These are phyloP conservation scores for Diadumene lineata DNA, from an alignment of 92 coral and sea anemone species.

Conservation along the genomic window DNA sequence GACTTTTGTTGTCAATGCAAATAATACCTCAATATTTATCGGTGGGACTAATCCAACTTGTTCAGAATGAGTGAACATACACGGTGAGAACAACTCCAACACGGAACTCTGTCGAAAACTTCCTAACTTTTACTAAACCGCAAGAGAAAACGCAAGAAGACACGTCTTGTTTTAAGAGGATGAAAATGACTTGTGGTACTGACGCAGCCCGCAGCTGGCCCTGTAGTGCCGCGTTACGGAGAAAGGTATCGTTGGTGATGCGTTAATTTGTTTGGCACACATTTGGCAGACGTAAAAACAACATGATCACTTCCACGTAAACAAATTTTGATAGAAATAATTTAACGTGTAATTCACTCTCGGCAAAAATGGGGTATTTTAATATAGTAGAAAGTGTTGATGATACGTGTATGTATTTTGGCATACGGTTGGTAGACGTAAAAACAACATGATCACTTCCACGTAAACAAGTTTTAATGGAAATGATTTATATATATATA, in stretches of 20 bases:
- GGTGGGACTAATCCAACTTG: constrained; percentile 10
- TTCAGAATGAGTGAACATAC: not conserved
- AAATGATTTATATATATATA: too few species aligned
- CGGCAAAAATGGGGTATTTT: too few species aligned
- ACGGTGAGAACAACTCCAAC: not conserved
- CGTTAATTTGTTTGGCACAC: not conserved
- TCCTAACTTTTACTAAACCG: not conserved
- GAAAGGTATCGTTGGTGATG: constrained; percentile 42
- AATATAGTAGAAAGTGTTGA: constrained; percentile 36
- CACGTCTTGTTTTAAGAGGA: not conserved
- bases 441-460: not conserved
- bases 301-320: not conserved
- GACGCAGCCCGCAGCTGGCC: constrained; percentile 76
- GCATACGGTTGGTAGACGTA: not conserved
- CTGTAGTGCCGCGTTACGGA: constrained; percentile 44
- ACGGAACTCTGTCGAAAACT: not conserved
- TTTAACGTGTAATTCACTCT: too few species aligned
- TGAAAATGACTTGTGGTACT: constrained; percentile 28
- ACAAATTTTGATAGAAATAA: not conserved
- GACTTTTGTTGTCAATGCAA: constrained; percentile 34
- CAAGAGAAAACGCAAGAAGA: not conserved
- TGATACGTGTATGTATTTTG: not conserved
- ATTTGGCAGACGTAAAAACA: not conserved
- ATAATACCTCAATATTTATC: not conserved
- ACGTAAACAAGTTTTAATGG: not conserved